A percentile compares a stretch with the other conserved stretches of the same genome.
These are phyloP conservation scores for Hemithea aestivaria DNA, from an alignment of 2,888 invertebrate species.

Conservation along the genomic window DNA sequence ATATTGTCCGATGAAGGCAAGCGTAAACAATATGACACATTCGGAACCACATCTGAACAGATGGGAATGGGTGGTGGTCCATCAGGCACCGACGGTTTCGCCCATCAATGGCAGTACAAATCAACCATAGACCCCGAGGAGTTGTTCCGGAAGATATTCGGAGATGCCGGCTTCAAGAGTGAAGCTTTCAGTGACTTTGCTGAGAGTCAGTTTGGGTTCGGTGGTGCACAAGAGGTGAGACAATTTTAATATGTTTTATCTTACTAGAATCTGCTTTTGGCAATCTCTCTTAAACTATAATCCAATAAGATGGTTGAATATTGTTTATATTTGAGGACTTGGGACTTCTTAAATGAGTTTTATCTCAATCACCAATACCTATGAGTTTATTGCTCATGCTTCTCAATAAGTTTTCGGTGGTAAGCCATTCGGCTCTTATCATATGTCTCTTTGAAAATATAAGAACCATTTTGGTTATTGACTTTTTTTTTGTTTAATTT, in stretches of 20 bases:
- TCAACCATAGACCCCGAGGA: conserved; percentile 97
- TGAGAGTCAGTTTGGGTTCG: conserved; percentile 94
- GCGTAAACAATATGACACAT: conserved; percentile 95
- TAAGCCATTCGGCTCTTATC: too few relatives aligned
- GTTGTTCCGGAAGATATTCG: conserved; percentile 96
- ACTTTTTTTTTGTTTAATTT: too few relatives aligned
- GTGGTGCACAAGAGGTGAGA: conserved; percentile 91
- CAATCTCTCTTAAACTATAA: too few relatives aligned
- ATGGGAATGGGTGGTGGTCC: conserved; percentile 86
- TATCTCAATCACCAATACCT: too few relatives aligned
- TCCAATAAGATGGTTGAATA: too few relatives aligned
- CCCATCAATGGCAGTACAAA: conserved; percentile 90
- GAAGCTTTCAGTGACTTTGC: conserved; percentile 89
- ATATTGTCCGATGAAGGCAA: conserved; percentile 94
- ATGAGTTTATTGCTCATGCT: too few relatives aligned
- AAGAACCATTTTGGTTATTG: too few relatives aligned
- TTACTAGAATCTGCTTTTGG: too few relatives aligned
- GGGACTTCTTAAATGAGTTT: too few relatives aligned
- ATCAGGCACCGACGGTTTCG: conserved; percentile 81
- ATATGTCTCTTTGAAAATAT: too few relatives aligned
- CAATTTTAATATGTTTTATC: not conserved
- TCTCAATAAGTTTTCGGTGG: too few relatives aligned
- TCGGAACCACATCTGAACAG: conserved; percentile 92
- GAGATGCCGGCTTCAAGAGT: conserved; percentile 87
- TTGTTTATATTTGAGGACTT: too few relatives aligned